These are phyloP conservation scores for Boleophthalmus pectinirostris DNA, from an alignment of 2,113 vertebrate genomes.

Conservation along the genomic window DNA sequence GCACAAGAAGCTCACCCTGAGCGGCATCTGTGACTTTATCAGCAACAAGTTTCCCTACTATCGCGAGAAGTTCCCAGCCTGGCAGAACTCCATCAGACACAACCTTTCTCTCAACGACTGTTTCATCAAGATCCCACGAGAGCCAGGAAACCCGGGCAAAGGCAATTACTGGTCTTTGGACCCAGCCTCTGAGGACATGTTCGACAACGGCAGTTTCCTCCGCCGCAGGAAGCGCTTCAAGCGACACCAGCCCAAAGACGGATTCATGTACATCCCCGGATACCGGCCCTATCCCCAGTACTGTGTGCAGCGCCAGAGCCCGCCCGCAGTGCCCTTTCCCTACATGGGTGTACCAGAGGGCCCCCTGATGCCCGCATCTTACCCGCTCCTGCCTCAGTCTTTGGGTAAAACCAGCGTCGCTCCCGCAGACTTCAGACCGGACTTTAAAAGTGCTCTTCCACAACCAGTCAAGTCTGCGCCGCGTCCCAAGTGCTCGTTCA, in stretches of 20 bases:
- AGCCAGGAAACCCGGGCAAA: constrained; percentile 94
- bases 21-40: constrained; percentile 92
- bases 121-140: constrained; percentile 93
- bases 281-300: constrained; percentile 72
- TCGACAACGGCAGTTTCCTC: constrained; percentile 90
- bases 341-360: constrained; percentile 70
- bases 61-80: constrained; percentile 86
- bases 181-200: constrained; percentile 90
- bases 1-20: constrained; percentile 85
- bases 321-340: constrained; percentile 51
- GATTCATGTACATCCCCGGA: constrained; percentile 73
- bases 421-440: constrained; percentile 48
- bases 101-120: constrained; percentile 97
- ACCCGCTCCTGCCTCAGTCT: constrained; percentile 48
- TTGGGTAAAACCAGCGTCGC: constrained; percentile 28
- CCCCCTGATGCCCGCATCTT: constrained; percentile 52
- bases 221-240: constrained; percentile 90
- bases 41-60: constrained; percentile 90
- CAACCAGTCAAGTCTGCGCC: constrained; percentile 29
- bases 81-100: constrained; percentile 97
- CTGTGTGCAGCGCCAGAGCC: constrained; percentile 59
- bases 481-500: constrained; percentile 77
- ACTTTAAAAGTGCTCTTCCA: constrained; percentile 28
- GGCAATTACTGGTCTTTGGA: constrained; percentile 95
- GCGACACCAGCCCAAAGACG: constrained; percentile 77